Evolutionary conservation across 2,888 invertebrate species (phyloP), one percentile per base, ranked within the genome.

Genomic region (Eristalis arbustorum): DNA sequence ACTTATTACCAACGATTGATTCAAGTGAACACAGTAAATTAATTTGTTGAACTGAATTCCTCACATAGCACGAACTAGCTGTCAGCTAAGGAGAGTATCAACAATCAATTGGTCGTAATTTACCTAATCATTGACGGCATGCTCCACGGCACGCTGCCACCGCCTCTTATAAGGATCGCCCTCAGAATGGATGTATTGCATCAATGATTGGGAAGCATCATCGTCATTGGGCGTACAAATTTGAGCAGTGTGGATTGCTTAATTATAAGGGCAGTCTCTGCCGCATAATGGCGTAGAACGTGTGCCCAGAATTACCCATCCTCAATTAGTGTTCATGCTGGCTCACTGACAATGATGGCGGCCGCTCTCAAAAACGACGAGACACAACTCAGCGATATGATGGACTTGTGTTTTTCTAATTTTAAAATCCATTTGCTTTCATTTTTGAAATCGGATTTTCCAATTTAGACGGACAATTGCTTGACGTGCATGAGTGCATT

Each of bases 41-140:
- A 81, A 85, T 81, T 85, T 85, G 84, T 81, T 63, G 63, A 77
- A 73, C 49, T 40, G 64, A 76, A 66, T 83, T 72, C 40, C 31
- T 67, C 63, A 81, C 72, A 84, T 59, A 56, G 34, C 59, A 28
- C 59, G 25, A 82, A 40, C 56, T 42, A 63, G 69, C 74, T 61
- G 71, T 79, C 71, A 71, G 81, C 68, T 82, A 49, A 49, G 40
- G 74, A 40, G 69, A 67, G 82, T 67, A 78, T 59, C 78, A 67
- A 75, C 84, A 84, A 83, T 87, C 83, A 87, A 87, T 87, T 87
- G 78, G 31, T 67, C 67, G 75, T 87, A 87, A 87, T 87, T 87
- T 68, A 87, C 74, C 74, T 78, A 87, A 87, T 87, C 76, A 81
- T 74, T 69, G 66, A 72, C 74, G 82, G 87, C 82, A 63, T 73